Evolutionary conservation across 1,140 invertebrate species (phyloP).

Genomic region (Physella acuta): DNA sequence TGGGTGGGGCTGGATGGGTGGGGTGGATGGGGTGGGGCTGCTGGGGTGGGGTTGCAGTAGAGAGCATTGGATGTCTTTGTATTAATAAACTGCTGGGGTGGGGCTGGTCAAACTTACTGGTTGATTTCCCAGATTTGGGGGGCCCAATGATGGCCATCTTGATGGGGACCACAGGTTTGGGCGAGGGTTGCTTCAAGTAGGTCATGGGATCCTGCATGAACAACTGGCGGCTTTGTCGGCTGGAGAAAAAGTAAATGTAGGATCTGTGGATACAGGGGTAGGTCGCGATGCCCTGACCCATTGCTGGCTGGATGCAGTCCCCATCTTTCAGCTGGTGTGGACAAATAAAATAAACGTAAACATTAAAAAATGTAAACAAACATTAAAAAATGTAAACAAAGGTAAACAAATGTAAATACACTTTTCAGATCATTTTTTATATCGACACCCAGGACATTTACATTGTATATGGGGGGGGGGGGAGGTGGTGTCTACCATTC

Average conservation of each 20-base stretch:
- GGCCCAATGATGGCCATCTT: conserved; percentile 59
- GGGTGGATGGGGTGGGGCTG: no score
- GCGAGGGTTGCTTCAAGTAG: conserved; percentile 53
- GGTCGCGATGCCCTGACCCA: conserved; percentile 47
- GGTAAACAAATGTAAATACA: background rate
- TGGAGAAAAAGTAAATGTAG: conserved; percentile 58
- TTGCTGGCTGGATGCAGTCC: conserved; percentile 57
- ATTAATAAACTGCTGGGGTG: no score
- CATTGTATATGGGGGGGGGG: no score
- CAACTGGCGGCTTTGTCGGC: conserved; percentile 39
- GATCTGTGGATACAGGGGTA: conserved; percentile 56
- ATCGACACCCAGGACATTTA: no score
- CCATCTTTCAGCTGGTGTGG: conserved; percentile 55
- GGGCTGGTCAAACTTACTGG: conserved; percentile 55
- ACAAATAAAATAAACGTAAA: conserved; percentile 3
- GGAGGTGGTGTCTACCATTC: no score
- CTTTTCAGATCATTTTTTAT: background rate
- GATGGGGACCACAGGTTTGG: conserved; percentile 59
- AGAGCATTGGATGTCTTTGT: no score
- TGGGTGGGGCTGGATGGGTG: no score
- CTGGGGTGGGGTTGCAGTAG: no score
- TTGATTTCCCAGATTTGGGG: conserved; percentile 61
- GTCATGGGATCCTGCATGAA: conserved; percentile 56
- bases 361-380: background rate
- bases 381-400: background rate